Conservation (phyloP, 2,888 invertebrate species). For the Pegoplata infirma region DNA sequence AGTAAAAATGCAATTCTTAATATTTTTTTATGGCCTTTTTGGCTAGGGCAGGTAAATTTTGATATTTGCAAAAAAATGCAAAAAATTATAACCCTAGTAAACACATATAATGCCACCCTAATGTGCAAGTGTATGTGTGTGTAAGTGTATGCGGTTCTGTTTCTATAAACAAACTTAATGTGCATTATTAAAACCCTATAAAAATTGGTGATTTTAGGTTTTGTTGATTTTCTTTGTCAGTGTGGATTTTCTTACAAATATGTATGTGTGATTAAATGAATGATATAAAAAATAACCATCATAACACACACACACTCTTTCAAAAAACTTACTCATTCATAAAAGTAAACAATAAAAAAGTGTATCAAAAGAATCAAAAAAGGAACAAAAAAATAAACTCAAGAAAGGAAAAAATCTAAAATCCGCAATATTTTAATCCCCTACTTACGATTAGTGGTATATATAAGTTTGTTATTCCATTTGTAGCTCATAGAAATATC, state of each 20-base stretch:
- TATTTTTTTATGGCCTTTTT: too few relatives aligned
- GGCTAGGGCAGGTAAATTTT: too few relatives aligned
- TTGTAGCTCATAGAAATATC: too few relatives aligned
- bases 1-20: too few relatives aligned
- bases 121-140: neutral
- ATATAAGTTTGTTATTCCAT: too few relatives aligned
- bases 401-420: neutral
- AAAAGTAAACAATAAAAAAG: neutral
- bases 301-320: too few relatives aligned
- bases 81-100: too few relatives aligned
- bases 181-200: conserved; percentile 42
- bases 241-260: too few relatives aligned
- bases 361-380: neutral
- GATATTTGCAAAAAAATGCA: too few relatives aligned
- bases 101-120: neutral
- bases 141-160: conserved; percentile 1
- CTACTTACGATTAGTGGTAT: too few relatives aligned
- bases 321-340: too few relatives aligned
- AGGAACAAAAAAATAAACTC: too few relatives aligned
- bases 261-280: neutral
- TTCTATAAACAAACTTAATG: conserved; percentile 26
- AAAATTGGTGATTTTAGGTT: conserved; percentile 37
- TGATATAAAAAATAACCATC: conserved; percentile 6
- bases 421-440: neutral
- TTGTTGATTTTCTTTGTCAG: neutral